These are phyloP conservation scores for Conus betulinus DNA, from an alignment of 1,140 invertebrate species.

Conservation along the genomic window DNA sequence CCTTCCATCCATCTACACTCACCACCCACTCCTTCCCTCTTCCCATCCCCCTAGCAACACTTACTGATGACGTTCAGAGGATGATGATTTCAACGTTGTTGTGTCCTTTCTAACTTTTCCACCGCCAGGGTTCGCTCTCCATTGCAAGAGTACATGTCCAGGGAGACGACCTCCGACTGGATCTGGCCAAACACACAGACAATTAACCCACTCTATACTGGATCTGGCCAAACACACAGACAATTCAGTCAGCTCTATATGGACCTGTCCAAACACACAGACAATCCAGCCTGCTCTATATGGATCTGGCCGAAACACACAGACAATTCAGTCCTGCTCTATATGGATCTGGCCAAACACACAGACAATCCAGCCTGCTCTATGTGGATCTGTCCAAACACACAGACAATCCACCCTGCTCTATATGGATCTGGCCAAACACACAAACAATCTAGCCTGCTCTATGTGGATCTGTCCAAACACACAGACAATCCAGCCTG, in stretches of 20 bases:
- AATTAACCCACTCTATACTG: no score
- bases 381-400: not conserved
- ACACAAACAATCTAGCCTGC: no score
- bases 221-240: not conserved
- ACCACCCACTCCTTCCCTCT: no score
- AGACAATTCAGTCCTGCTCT: not conserved
- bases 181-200: constrained; percentile 45
- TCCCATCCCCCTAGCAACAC: constrained; percentile 1
- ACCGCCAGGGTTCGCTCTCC: constrained; percentile 46
- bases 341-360: not conserved
- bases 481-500: not conserved
- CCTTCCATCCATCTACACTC: no score
- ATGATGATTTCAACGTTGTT: constrained; percentile 45
- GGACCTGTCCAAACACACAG: constrained; percentile 23
- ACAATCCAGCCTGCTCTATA: not conserved
- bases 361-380: not conserved
- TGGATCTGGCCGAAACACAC: not conserved
- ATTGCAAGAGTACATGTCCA: constrained; percentile 55
- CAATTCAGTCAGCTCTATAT: not conserved
- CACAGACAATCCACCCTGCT: not conserved
- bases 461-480: not conserved
- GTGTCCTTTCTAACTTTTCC: constrained; percentile 38
- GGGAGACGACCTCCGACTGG: constrained; percentile 53
- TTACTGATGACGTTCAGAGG: constrained; percentile 33
- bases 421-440: no score